Evolutionary conservation across 2,888 invertebrate species (phyloP).

Genomic region (Pogonocherus hispidulus): DNA sequence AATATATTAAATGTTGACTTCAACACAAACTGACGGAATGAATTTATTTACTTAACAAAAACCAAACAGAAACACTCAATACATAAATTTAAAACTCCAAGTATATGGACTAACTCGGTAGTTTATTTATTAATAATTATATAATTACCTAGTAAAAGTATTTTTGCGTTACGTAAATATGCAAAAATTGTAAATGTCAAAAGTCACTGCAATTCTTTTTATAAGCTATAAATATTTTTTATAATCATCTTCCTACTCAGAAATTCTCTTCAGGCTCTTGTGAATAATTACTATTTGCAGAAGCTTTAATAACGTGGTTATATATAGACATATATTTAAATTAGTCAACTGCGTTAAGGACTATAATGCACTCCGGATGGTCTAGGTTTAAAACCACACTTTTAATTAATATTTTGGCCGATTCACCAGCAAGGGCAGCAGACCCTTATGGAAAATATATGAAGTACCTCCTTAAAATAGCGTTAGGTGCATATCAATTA

Average conservation of each 20-base stretch:
- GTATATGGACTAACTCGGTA: no score
- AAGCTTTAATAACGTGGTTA: neutral
- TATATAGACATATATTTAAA: neutral
- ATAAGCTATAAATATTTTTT: neutral
- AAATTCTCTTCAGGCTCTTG: neutral
- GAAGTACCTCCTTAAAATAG: no score
- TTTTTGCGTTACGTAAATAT: neutral
- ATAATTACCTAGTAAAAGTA: neutral
- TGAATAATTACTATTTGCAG: neutral
- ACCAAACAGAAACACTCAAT: neutral
- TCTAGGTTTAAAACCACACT: no score
- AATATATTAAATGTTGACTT: neutral
- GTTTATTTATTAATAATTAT: neutral
- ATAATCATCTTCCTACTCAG: constrained; percentile 1
- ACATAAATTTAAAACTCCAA: neutral
- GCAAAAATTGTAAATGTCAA: constrained; percentile 1
- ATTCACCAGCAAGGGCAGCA: no score
- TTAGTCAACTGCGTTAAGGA: neutral
- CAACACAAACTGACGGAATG: neutral
- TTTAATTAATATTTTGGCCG: no score
- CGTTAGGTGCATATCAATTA: no score
- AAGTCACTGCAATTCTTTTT: neutral
- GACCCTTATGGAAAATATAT: no score
- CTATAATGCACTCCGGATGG: no score
- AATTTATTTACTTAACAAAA: neutral